A percentile compares a stretch with the other conserved stretches of the same genome.
phyloP scores from a whole-genome alignment of 92 coral and sea anemone genomes.

The Paragorgia papillata region DNA sequence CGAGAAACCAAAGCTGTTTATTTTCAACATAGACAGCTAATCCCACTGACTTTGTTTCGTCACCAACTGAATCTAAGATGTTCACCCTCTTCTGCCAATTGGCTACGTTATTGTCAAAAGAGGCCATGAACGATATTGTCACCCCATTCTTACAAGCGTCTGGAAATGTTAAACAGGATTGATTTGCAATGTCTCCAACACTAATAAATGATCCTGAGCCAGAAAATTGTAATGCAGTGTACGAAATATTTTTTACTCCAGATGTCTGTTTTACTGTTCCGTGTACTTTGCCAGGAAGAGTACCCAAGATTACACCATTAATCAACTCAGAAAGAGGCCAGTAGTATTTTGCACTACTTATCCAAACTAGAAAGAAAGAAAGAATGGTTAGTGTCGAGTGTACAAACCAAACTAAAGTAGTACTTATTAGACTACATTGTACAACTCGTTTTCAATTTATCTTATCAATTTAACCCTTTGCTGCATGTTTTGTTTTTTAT shows the following conservation, averaged over 20 bases:
- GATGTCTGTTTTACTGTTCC: slow-evolving; percentile 68
- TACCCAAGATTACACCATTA: slow-evolving; percentile 68
- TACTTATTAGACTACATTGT: no score
- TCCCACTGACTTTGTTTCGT: slow-evolving; percentile 62
- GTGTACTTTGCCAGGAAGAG: slow-evolving; percentile 58
- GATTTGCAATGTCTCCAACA: slow-evolving; percentile 55
- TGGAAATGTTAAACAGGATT: slow-evolving; percentile 72
- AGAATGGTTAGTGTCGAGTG: no score
- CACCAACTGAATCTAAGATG: slow-evolving; percentile 66
- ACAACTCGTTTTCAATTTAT: no score
- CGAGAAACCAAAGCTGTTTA: slow-evolving; percentile 55
- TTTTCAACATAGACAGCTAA: slow-evolving; percentile 69
- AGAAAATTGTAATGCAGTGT: slow-evolving; percentile 56
- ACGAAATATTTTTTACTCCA: slow-evolving; percentile 53
- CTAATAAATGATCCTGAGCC: slow-evolving; percentile 60
- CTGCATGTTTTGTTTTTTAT: no score
- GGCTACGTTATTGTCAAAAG: slow-evolving; percentile 65
- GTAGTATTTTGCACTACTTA: slow-evolving; percentile 79
- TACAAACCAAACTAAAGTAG: no score
- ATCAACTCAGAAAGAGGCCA: slow-evolving; percentile 81
- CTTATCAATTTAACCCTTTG: no score
- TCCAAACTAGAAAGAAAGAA: slow-evolving; percentile 74
- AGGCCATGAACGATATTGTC: slow-evolving; percentile 72
- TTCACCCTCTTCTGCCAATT: slow-evolving; percentile 65
- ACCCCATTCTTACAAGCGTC: slow-evolving; percentile 67